Base-by-base conservation (phyloP, 2,888 invertebrate genomes). In the Cryptocephalus primarius region DNA sequence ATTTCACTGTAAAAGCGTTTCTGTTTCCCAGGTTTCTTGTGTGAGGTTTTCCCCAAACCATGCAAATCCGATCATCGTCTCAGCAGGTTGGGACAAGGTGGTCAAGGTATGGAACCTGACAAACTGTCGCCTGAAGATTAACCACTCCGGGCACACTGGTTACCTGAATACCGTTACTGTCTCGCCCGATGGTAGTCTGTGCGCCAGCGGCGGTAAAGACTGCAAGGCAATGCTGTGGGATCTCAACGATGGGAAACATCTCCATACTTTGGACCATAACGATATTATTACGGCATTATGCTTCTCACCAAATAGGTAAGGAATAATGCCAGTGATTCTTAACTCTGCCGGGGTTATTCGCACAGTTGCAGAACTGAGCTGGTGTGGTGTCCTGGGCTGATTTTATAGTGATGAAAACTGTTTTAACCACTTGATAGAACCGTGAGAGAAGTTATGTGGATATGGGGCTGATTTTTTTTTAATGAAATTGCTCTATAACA, bases 151-250 rank as follows among this genome's bases (percentile, higher is more conserved):
- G 47, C 99, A 99, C 75, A 86, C 85, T 61, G 97, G 96, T 33
- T 97, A 95, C 74, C 74, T 99, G 70, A 99, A 99, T 77, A 93
- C 94, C 33, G 97, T 99, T 8, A 97, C 99, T 0, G 97, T 99
- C 42, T 96, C 96, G 41, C 99, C 99, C 60, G 99, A 99, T 74
- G 99, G 99, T 64, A 97, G 97, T 1, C 82, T 99, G 34, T 99
- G 99, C 68, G 97, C 97, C n/a, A 96, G 95, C 52, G 97, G 97
- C 70, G 99, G 96, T 67, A 96, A 96, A 86, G 97, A 99, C 76
- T 93, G 94, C 76, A 94, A 95, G 75, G 97, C 97, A 9, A 93
- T 99, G 89, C 77, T 99, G 57, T 99, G 97, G 99, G 99, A 99
- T 73, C 76, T 99, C 69, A 97, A 97, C 72, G 99, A 99, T 69